Evolutionary conservation across 1,140 invertebrate species (phyloP).

Genomic region (Apis laboriosa): DNA sequence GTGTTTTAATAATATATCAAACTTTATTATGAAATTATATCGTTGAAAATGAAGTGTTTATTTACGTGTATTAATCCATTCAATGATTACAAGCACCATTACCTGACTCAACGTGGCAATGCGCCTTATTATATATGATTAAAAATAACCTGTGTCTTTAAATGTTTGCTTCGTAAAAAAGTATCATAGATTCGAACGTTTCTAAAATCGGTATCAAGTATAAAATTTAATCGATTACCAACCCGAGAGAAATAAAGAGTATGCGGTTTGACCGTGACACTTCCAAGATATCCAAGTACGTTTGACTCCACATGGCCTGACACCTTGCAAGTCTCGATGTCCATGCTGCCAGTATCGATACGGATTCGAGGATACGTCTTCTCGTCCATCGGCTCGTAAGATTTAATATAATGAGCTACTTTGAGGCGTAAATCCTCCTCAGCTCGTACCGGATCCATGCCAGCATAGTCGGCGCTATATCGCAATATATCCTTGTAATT

Average conservation of each 20-base stretch:
- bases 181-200: background rate
- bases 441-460: constrained; percentile 88
- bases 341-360: constrained; percentile 86
- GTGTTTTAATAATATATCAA: background rate
- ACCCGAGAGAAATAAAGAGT: constrained; percentile 89
- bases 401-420: constrained; percentile 91
- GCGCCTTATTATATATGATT: background rate
- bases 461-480: constrained; percentile 94
- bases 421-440: constrained; percentile 91
- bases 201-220: background rate
- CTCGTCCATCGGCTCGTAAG: constrained; percentile 89
- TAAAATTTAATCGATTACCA: constrained; percentile 66
- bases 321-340: constrained; percentile 83
- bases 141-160: background rate
- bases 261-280: constrained; percentile 86
- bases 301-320: constrained; percentile 87
- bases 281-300: constrained; percentile 90
- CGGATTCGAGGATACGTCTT: constrained; percentile 83
- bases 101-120: background rate
- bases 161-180: background rate
- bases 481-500: constrained; percentile 95
- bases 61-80: background rate
- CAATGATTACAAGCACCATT: background rate
- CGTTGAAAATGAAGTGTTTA: background rate
- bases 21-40: background rate